Evolutionary conservation across 1,140 invertebrate species (phyloP), one percentile per base, ranked within the genome.

Genomic region (Palaemon carinicauda): DNA sequence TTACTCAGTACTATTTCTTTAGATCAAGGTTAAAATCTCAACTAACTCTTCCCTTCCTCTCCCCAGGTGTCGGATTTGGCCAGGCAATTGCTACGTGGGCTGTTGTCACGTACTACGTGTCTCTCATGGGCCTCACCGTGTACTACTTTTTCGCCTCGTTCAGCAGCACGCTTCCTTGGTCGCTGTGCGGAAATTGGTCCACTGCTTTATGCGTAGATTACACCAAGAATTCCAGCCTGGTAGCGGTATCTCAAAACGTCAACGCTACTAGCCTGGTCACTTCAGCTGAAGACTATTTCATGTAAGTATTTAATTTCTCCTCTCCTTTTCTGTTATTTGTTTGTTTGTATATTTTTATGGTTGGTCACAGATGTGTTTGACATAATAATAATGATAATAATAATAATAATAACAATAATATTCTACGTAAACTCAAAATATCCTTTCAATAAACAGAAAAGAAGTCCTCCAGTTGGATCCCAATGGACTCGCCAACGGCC

Each of bases 121-220:
- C 90, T 17, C 79, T 92, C 9, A 92, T 92, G 92, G 96, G 95
- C 65, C 96, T 96, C 95, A 96, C 95, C 60, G 94, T 96, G 53
- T 95, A 95, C 91, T 97, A 96, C 91, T 95, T 97, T 93, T 94
- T 94, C 87, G 94, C 95, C 31, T 96, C 96, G 88, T 90, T 90
- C 82, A 92, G 92, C 53, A 93, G 90, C 83, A 93, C 94, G 88
- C 90, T 96, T 81, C 96, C 96, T 0, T 97, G 96, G 96, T 94
- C 95, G 89, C 94, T 94, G 87, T 96, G 96, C 88, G 94, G 94
- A 33, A 21, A 21, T 0, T 79, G 73, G 79, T 24, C 80, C 31
- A 19, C 79, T 0, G 0, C 7, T 0, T 71, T 21, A 21, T 88
- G 88, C 73, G 21, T 86, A 2, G 79, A 71, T 24, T 56, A 21